These are phyloP conservation scores for Platyscapa corneri DNA, from an alignment of 1,140 invertebrate species.

Conservation along the genomic window DNA sequence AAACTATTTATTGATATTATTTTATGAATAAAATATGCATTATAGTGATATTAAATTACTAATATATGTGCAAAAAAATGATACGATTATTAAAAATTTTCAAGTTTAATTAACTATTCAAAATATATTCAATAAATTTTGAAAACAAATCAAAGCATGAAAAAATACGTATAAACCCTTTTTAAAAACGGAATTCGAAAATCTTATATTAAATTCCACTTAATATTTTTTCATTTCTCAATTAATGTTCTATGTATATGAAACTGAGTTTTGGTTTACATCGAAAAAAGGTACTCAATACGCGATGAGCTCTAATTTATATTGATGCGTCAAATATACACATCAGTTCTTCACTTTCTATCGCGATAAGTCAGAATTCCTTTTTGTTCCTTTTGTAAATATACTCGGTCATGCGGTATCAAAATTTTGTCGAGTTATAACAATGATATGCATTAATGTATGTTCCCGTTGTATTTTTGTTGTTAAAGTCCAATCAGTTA, in stretches of 20 bases:
- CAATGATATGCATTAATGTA: slow-evolving; percentile 23
- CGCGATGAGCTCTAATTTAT: not conserved
- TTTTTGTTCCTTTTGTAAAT: slow-evolving; percentile 34
- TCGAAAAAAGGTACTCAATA: slow-evolving; percentile 6
- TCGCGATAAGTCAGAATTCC: slow-evolving; percentile 11
- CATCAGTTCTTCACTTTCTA: slow-evolving; percentile 12
- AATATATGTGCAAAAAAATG: not conserved
- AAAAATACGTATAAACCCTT: not conserved
- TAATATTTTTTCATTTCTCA: not conserved
- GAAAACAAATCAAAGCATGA: not conserved
- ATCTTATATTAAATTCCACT: not conserved
- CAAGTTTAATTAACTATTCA: not conserved
- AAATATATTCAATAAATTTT: not conserved
- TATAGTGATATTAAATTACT: not conserved
- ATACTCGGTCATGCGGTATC: not conserved
- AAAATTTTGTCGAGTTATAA: slow-evolving; percentile 29
- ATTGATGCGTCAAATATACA: not conserved
- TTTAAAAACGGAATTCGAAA: slow-evolving; percentile 1
- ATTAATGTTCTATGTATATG: not conserved
- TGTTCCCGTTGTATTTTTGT: slow-evolving; percentile 27
- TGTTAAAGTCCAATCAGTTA: slow-evolving; percentile 38
- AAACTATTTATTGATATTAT: no score
- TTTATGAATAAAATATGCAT: not conserved
- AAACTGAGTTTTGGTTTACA: not conserved
- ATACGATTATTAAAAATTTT: not conserved